Conservation (phyloP, 1,140 invertebrate genomes). For the Brachionus paranguensis region DNA sequence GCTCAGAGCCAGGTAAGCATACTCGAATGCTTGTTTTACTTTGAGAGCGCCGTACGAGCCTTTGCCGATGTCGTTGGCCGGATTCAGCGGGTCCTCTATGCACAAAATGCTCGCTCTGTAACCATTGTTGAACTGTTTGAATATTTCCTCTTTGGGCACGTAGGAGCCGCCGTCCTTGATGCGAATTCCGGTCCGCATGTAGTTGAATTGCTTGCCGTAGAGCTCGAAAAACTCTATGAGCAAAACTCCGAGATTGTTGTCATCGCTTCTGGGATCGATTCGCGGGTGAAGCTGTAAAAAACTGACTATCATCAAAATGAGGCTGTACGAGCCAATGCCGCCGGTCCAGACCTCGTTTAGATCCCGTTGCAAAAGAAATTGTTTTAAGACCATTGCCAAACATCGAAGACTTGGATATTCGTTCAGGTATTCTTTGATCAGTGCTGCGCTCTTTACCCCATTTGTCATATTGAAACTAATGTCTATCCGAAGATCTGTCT, state of each 20-base stretch:
- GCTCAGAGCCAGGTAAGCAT: constrained; percentile 77
- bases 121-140: constrained; percentile 83
- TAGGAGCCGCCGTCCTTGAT: constrained; percentile 80
- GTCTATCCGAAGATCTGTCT: constrained; percentile 86
- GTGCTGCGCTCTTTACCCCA: constrained; percentile 84
- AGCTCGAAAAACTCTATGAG: constrained; percentile 95
- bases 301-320: constrained; percentile 95
- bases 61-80: constrained; percentile 84
- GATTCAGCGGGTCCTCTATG: constrained; percentile 93
- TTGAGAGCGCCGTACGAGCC: constrained; percentile 83
- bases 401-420: constrained; percentile 78
- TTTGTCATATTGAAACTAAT: constrained; percentile 97
- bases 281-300: constrained; percentile 82
- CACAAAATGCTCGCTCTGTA: constrained; percentile 84
- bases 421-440: constrained; percentile 69
- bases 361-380: constrained; percentile 90
- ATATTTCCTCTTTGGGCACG: constrained; percentile 85
- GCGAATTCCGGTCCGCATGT: constrained; percentile 85
- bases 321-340: constrained; percentile 94
- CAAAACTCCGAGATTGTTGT: constrained; percentile 79
- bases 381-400: constrained; percentile 91
- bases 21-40: constrained; percentile 89
- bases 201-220: constrained; percentile 90
- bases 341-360: constrained; percentile 98
- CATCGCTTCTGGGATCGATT: constrained; percentile 58